phyloP scores from a whole-genome alignment of 2,888 invertebrate species.

The Maniola hyperantus region DNA sequence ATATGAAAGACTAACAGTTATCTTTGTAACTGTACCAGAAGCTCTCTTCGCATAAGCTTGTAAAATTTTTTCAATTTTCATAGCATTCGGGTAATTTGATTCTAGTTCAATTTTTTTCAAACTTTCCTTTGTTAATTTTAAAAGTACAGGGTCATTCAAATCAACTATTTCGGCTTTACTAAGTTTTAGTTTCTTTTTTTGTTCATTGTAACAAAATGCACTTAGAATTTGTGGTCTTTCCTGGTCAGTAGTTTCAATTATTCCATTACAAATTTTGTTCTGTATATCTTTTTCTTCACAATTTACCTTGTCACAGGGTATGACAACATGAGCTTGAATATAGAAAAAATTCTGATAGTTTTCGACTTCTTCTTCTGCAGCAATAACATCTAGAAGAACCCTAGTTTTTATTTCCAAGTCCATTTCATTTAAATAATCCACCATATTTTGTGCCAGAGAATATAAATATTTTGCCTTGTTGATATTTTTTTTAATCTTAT shows the following conservation, averaged over 20 bases:
- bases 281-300: constrained; percentile 58
- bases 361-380: constrained; percentile 64
- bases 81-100: constrained; percentile 49
- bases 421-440: constrained; percentile 65
- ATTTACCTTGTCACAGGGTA: constrained; percentile 56
- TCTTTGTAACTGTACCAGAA: constrained; percentile 59
- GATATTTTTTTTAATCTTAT: constrained; percentile 57
- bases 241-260: constrained; percentile 68
- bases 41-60: constrained; percentile 55
- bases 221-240: constrained; percentile 71
- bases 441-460: constrained; percentile 55
- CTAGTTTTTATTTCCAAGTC: constrained; percentile 58
- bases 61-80: constrained; percentile 56
- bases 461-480: constrained; percentile 59
- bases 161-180: constrained; percentile 48
- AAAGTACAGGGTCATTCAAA: constrained; percentile 56
- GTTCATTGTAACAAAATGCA: constrained; percentile 73
- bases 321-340: constrained; percentile 56
- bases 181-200: constrained; percentile 43
- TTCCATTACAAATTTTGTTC: constrained; percentile 79
- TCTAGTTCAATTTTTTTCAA: constrained; percentile 61
- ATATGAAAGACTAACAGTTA: constrained; percentile 54
- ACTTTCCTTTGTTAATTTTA: constrained; percentile 50
- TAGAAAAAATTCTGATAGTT: constrained; percentile 58
- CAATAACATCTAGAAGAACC: constrained; percentile 56